Evolutionary conservation across 2,888 invertebrate genomes (phyloP).

Genomic region (Ochropleura leucogaster): DNA sequence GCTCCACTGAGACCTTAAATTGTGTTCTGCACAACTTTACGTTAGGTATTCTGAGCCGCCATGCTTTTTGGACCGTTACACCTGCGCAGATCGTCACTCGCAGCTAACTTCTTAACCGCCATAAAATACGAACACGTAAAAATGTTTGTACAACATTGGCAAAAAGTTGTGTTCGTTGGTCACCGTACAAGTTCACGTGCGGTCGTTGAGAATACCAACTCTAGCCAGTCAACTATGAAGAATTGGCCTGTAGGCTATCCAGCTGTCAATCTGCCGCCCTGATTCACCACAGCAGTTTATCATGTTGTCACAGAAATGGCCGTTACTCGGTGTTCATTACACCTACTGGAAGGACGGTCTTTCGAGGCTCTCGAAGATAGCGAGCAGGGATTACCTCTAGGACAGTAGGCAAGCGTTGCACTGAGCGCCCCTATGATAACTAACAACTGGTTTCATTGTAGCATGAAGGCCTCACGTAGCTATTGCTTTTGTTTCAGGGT

Average conservation of each 20-base stretch:
- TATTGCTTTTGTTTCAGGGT: slow-evolving; percentile 78
- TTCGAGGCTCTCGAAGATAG: too few relatives aligned
- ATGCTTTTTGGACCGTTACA: too few relatives aligned
- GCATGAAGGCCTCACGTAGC: not conserved
- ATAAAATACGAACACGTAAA: too few relatives aligned
- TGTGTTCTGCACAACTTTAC: too few relatives aligned
- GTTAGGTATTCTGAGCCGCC: too few relatives aligned
- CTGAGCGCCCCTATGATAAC: not conserved
- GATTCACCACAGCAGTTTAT: not conserved
- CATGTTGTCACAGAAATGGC: not conserved
- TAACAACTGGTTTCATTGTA: not conserved
- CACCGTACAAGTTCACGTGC: not conserved
- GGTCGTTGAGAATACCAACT: not conserved
- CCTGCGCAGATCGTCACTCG: too few relatives aligned
- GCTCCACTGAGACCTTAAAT: too few relatives aligned
- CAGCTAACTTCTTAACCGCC: too few relatives aligned
- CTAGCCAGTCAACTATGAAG: not conserved
- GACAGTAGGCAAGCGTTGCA: not conserved
- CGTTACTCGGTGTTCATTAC: not conserved
- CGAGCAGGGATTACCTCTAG: not conserved
- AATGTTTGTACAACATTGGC: too few relatives aligned
- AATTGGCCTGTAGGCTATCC: not conserved
- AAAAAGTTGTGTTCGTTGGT: not conserved
- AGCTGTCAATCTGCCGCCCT: not conserved
- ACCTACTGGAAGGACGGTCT: not conserved